A percentile compares a stretch with the other conserved stretches of the same genome.
Conservation (phyloP, 2,797 vertebrate genomes). For the Peromyscus eremicus region DNA sequence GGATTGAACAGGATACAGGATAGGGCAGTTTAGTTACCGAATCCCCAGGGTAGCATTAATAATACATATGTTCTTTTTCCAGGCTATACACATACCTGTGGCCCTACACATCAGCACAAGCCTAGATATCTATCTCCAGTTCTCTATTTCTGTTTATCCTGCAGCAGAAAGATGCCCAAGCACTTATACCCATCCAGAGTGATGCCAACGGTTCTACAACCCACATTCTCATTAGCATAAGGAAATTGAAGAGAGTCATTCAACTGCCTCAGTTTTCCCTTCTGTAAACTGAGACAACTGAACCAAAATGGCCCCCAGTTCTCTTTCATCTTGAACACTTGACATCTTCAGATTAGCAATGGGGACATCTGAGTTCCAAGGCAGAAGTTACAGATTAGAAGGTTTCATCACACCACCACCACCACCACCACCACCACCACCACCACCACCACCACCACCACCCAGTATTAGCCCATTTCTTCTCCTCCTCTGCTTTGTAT, state of each 20-base stretch:
- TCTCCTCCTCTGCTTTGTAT: background rate
- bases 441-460: too few relatives aligned
- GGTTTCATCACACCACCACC: background rate
- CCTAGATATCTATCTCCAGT: background rate
- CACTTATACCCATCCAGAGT: background rate
- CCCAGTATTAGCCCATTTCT: background rate
- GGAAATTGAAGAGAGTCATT: background rate
- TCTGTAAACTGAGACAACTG: background rate
- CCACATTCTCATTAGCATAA: background rate
- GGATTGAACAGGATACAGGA: background rate
- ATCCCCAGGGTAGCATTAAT: background rate
- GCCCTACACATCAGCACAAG: background rate
- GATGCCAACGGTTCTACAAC: background rate
- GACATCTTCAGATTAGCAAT: slow-evolving; percentile 13
- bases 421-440: too few relatives aligned
- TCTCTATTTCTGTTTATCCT: background rate
- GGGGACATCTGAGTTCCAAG: background rate
- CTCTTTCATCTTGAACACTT: slow-evolving; percentile 5
- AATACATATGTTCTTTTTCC: background rate
- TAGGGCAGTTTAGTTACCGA: background rate
- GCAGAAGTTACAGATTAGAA: slow-evolving; percentile 16
- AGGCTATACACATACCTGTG: slow-evolving; percentile 22
- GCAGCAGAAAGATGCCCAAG: background rate
- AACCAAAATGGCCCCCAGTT: background rate
- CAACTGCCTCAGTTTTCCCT: slow-evolving; percentile 58